Conservation (phyloP, 92 coral and sea anemone genomes). For the Porites lobata region DNA sequence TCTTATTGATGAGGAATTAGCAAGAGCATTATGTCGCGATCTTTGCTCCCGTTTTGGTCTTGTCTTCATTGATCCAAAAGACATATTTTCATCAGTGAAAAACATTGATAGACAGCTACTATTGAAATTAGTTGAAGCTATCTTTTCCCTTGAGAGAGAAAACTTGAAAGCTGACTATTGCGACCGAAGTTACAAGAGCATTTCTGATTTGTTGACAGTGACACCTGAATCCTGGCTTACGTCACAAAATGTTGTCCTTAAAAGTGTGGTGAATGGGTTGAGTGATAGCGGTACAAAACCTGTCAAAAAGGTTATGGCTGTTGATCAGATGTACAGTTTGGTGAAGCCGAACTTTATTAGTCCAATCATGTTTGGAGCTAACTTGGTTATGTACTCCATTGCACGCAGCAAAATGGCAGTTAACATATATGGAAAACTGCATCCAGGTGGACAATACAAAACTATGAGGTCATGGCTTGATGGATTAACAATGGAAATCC, state of each 20-base stretch:
- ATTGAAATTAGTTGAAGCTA: not conserved
- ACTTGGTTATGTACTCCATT: not conserved
- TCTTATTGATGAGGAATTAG: constrained; percentile 13
- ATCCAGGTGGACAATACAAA: not conserved
- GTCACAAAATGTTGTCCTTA: not conserved
- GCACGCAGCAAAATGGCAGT: not conserved
- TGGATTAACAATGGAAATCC: not conserved
- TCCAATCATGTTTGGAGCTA: not conserved
- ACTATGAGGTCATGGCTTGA: constrained; percentile 7
- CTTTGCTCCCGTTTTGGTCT: not conserved
- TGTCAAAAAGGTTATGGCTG: not conserved
- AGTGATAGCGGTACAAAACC: not conserved
- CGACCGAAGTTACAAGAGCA: not conserved
- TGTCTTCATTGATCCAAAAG: not conserved
- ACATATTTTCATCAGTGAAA: not conserved
- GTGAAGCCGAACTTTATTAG: not conserved
- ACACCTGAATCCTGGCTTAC: not conserved
- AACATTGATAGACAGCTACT: not conserved
- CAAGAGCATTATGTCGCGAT: not conserved
- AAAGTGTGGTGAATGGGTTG: not conserved
- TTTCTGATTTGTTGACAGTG: not conserved
- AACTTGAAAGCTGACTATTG: not conserved
- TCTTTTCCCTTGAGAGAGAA: not conserved
- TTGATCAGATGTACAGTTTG: not conserved
- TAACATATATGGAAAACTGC: not conserved